These are phyloP conservation scores for Pachyramphus minor DNA, from an alignment of 2,113 vertebrate species.

Conservation along the genomic window DNA sequence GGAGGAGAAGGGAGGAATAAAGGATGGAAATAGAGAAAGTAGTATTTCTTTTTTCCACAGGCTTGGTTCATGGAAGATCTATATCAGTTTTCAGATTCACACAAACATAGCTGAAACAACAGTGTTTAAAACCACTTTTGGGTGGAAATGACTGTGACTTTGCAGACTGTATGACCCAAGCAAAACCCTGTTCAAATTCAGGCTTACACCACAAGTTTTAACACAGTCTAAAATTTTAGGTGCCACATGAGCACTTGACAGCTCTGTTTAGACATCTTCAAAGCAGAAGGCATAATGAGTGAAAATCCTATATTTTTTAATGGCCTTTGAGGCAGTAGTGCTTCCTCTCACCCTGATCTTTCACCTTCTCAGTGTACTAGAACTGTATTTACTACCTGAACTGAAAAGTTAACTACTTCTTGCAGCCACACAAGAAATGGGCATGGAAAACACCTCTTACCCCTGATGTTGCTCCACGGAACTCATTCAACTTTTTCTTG, in stretches of 20 bases:
- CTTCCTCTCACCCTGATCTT: not conserved
- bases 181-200: not conserved
- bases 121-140: not conserved
- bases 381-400: not conserved
- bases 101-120: not conserved
- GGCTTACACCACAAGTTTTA: not conserved
- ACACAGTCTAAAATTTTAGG: not conserved
- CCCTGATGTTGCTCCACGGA: slow-evolving; percentile 74
- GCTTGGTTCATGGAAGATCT: not conserved
- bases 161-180: not conserved
- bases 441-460: slow-evolving; percentile 66
- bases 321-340: not conserved
- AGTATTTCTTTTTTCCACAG: not conserved
- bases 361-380: not conserved
- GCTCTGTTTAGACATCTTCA: not conserved
- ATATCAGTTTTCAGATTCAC: not conserved
- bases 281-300: not conserved
- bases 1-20: not conserved
- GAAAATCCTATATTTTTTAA: not conserved
- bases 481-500: slow-evolving; percentile 77
- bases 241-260: not conserved
- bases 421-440: not conserved
- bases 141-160: not conserved
- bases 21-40: not conserved
- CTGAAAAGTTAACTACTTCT: not conserved